Percentiles rank a stretch among this genome's conserved stretches.
These are phyloP conservation scores for Steromphala cineraria DNA, from an alignment of 2,888 invertebrate species.

Conservation along the genomic window DNA sequence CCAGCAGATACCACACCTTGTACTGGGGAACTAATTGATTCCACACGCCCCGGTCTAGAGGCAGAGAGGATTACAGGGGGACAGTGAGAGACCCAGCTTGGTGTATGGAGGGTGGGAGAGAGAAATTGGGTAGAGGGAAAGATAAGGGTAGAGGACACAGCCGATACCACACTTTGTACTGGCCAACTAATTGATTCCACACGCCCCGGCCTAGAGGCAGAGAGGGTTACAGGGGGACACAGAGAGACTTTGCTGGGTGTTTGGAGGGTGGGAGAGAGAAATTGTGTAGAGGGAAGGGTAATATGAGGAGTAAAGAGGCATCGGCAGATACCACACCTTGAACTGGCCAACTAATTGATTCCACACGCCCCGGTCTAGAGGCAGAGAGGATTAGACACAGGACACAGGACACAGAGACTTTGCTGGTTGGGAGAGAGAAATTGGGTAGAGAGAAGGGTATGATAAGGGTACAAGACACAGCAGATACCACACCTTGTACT, in stretches of 20 bases:
- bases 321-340: conserved; percentile 6
- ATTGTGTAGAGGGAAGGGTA: neutral
- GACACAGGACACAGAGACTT: neutral
- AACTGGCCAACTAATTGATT: neutral
- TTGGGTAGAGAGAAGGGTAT: too few relatives aligned
- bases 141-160: conserved; percentile 6
- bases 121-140: neutral
- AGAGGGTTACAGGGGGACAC: neutral
- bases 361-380: neutral
- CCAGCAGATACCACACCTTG: conserved; percentile 10
- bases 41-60: neutral
- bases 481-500: conserved; percentile 10
- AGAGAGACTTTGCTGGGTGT: neutral
- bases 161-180: conserved; percentile 9
- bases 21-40: neutral
- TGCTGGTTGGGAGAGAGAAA: neutral
- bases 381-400: neutral
- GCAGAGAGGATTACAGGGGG: neutral
- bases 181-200: neutral
- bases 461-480: neutral
- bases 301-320: neutral
- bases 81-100: conserved; percentile 4
- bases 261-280: neutral
- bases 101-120: neutral
- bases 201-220: neutral